A percentile compares a stretch with the other conserved stretches of the same genome.
Conservation (phyloP, 2,888 invertebrate genomes). For the Drosophila barbarae region DNA sequence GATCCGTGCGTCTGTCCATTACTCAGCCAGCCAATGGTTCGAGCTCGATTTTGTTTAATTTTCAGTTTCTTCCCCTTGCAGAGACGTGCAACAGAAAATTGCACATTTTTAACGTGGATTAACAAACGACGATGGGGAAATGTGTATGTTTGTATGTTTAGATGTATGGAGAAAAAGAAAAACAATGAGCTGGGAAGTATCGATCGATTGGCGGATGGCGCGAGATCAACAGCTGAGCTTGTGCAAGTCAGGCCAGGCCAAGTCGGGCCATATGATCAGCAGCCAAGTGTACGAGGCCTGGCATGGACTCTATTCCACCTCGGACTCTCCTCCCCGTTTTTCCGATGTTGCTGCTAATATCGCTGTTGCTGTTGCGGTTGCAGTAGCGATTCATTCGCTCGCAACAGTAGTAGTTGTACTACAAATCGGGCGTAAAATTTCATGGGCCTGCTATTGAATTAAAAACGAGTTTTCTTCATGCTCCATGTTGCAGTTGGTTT, state of each 20-base stretch:
- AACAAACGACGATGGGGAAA: slow-evolving; percentile 50
- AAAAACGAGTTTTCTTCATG: slow-evolving; percentile 66
- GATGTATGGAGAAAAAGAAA: slow-evolving; percentile 20
- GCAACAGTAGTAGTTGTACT: slow-evolving; percentile 73
- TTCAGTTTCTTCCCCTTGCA: slow-evolving; percentile 24
- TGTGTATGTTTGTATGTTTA: slow-evolving; percentile 4
- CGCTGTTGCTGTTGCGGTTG: slow-evolving; percentile 19
- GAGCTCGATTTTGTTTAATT: slow-evolving; percentile 47
- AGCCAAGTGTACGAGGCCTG: slow-evolving; percentile 18
- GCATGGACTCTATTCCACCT: slow-evolving; percentile 21
- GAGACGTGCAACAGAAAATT: slow-evolving; percentile 61
- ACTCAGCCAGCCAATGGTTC: slow-evolving; percentile 32
- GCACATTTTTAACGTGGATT: slow-evolving; percentile 50
- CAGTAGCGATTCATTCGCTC: slow-evolving; percentile 49
- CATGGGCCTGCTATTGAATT: slow-evolving; percentile 77
- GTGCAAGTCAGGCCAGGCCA: slow-evolving; percentile 31
- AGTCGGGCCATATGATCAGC: slow-evolving; percentile 27
- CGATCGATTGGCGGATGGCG: slow-evolving; percentile 35
- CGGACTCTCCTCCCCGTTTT: slow-evolving; percentile 9
- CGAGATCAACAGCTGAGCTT: slow-evolving; percentile 42
- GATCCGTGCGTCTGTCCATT: slow-evolving; percentile 24
- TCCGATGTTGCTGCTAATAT: slow-evolving; percentile 14
- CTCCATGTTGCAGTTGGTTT: slow-evolving; percentile 11
- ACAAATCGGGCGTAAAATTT: slow-evolving; percentile 77
- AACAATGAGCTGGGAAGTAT: slow-evolving; percentile 38